Conservation (phyloP, 23 tunicate species). For the Trididemnum nubilum region DNA sequence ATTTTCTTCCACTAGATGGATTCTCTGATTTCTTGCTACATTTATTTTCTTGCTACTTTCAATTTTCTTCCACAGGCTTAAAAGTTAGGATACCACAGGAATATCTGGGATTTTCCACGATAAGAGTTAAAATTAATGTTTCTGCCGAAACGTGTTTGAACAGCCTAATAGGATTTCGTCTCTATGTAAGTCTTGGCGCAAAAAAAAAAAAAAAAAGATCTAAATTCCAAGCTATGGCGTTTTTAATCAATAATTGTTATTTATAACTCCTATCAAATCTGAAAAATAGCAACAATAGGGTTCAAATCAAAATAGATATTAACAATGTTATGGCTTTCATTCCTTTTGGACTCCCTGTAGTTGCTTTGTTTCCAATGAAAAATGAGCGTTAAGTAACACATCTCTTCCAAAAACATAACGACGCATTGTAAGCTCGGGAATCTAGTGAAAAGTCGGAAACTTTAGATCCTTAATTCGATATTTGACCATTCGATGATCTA, state of each 20-base stretch:
- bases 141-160: constrained; percentile 25
- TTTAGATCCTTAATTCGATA: too few species aligned
- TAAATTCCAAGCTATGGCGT: constrained; percentile 37
- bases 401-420: too few species aligned
- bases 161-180: constrained; percentile 7
- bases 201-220: neutral
- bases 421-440: too few species aligned
- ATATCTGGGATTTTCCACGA: constrained; percentile 33
- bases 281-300: constrained; percentile 31
- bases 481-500: too few species aligned
- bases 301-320: constrained; percentile 23
- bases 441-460: too few species aligned
- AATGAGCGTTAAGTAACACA: too few species aligned
- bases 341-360: constrained; percentile 29
- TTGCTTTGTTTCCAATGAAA: too few species aligned
- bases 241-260: constrained; percentile 28
- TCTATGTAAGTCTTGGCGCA: constrained; percentile 12
- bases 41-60: constrained; percentile 12
- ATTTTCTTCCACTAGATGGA: too few species aligned
- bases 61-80: neutral
- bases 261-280: constrained; percentile 34
- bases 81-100: constrained; percentile 30
- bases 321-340: constrained; percentile 32
- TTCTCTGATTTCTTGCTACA: too few species aligned
- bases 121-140: constrained; percentile 29